Conservation (phyloP, 2,888 invertebrate species). For the Leptopilina myrica region DNA sequence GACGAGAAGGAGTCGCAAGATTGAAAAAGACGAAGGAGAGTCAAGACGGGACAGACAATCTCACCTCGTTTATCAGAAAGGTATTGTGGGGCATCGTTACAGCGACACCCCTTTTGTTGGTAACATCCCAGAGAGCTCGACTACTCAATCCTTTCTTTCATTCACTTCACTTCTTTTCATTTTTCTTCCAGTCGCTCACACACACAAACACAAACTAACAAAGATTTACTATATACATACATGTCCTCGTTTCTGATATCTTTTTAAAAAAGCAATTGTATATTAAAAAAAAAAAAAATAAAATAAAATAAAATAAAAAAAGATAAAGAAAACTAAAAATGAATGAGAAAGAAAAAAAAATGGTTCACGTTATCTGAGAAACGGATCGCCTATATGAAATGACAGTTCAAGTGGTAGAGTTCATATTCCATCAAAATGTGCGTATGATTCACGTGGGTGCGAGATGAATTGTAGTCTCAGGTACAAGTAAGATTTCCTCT, state of each 20-base stretch:
- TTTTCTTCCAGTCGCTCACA: conserved; percentile 61
- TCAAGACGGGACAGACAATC: conserved; percentile 70
- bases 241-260: conserved; percentile 55
- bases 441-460: conserved; percentile 1
- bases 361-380: conserved; percentile 62
- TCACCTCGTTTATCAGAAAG: conserved; percentile 75
- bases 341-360: conserved; percentile 49
- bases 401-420: conserved; percentile 36
- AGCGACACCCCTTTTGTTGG: conserved; percentile 74
- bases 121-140: conserved; percentile 69
- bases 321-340: too few species aligned
- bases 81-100: conserved; percentile 56
- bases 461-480: too few species aligned
- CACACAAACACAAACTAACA: conserved; percentile 41
- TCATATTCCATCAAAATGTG: conserved; percentile 37
- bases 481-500: too few species aligned
- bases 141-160: conserved; percentile 75
- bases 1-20: conserved; percentile 28
- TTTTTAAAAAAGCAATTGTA: conserved; percentile 68
- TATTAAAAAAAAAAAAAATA: conserved; percentile 55
- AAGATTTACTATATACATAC: background rate
- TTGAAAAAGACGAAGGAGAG: conserved; percentile 48
- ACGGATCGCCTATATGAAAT: conserved; percentile 33
- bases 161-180: conserved; percentile 69
- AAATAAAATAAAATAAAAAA: too few species aligned